Percentiles rank a stretch among this genome's conserved stretches.
Evolutionary conservation across 2,797 vertebrate genomes (phyloP).

Genomic region (Oryzias sinensis): DNA sequence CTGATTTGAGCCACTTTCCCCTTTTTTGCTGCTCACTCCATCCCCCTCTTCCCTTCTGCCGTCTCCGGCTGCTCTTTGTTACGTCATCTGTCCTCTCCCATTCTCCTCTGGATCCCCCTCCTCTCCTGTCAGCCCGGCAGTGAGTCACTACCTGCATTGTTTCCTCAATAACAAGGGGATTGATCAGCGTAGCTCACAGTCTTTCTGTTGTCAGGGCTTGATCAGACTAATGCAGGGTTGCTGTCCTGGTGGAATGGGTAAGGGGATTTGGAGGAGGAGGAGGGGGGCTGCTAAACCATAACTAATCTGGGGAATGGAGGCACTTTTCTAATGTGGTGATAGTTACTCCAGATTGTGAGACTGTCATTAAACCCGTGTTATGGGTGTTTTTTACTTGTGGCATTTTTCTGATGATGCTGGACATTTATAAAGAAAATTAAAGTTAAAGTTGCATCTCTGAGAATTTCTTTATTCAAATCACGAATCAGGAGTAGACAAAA

Average conservation of each 20-base stretch:
- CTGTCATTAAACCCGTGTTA: no score
- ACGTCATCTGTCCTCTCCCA: conserved; percentile 78
- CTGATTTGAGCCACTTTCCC: conserved; percentile 41
- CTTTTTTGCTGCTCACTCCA: conserved; percentile 29
- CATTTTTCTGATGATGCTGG: no score
- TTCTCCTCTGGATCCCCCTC: conserved; percentile 60
- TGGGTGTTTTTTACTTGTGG: no score
- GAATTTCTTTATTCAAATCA: no score
- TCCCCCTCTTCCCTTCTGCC: conserved; percentile 53
- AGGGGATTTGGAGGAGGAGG: conserved; percentile 44
- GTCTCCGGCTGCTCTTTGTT: conserved; percentile 75
- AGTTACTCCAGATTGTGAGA: conserved; percentile 13
- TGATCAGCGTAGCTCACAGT: conserved; percentile 73
- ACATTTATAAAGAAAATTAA: no score
- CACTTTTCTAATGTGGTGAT: conserved; percentile 47
- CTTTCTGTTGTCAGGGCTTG: conserved; percentile 63
- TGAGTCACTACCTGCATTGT: conserved; percentile 84
- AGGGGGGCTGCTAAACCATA: conserved; percentile 25
- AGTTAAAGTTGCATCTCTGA: no score
- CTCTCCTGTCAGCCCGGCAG: conserved; percentile 51
- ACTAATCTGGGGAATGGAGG: conserved; percentile 67
- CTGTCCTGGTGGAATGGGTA: conserved; percentile 37
- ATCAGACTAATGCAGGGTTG: conserved; percentile 53
- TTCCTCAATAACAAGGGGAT: conserved; percentile 70
- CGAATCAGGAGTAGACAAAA: no score